Base-by-base conservation (phyloP, 2,888 invertebrate species). In the Tipula lateralis region DNA sequence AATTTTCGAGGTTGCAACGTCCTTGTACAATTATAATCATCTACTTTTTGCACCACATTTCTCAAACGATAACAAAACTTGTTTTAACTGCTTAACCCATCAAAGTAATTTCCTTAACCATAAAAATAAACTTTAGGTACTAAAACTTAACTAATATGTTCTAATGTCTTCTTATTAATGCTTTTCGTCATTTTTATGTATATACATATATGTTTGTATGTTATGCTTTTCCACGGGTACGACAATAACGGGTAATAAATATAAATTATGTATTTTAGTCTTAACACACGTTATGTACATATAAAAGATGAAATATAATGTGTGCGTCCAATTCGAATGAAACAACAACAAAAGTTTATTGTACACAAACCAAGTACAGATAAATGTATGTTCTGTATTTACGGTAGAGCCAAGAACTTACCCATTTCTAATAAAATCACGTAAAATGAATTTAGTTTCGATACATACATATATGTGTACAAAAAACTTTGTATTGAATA, bases 201-300 rank as follows among this genome's bases (percentile, higher is more conserved):
- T n/a, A n/a, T n/a, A n/a, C n/a, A n/a, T n/a, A n/a, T n/a, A n/a
- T n/a, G n/a, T n/a, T n/a, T n/a, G n/a, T n/a, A n/a, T n/a, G n/a
- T n/a, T n/a, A n/a, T n/a, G n/a, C n/a, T n/a, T n/a, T n/a, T n/a
- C n/a, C 12, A 66, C 66, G 66, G 9, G 66, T 0, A 66, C 9
- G 66, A 66, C 66, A 66, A 66, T 66, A 66, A 66, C 66, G 66
- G 66, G 7, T 66, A 66, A 66, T 66, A 66, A 66, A 66, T 66
- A 19, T 66, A 66, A 66, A 66, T 66, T 66, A 66, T 66, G 19
- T 66, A 66, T 66, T 66, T 66, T 9, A 66, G 66, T 24, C 66
- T 7, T 66, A 24, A 24, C 66, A n/a, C n/a, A 66, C 66, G 66
- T 66, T 66, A 24, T 24, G 66, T 16, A 19, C 50, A 50, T n/a